phyloP scores from a whole-genome alignment of 2,113 vertebrate genomes.

The Lathamus discolor region DNA sequence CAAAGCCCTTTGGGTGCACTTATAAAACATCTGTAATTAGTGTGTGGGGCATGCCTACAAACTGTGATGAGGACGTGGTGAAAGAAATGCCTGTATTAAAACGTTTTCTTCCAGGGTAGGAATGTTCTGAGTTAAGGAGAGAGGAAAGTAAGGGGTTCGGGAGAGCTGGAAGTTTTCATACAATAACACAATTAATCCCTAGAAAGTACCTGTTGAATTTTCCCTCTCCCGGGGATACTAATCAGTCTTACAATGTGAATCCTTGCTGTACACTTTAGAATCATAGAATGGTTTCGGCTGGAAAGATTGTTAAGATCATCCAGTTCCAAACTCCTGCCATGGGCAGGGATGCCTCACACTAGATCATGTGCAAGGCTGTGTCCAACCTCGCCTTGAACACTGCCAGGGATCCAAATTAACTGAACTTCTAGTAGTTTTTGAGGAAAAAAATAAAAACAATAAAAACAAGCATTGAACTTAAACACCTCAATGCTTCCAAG shows the following conservation, averaged over 20 bases:
- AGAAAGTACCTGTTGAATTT: not conserved
- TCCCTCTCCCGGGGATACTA: not conserved
- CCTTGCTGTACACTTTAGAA: not conserved
- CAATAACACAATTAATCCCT: not conserved
- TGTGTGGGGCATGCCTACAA: accelerated
- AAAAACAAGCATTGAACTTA: not conserved
- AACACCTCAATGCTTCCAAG: not conserved
- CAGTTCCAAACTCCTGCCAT: not conserved
- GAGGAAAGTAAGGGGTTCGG: not conserved
- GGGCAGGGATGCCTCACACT: not conserved
- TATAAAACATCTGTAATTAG: not conserved
- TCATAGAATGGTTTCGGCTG: not conserved
- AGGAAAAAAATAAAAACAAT: not conserved
- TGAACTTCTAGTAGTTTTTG: not conserved
- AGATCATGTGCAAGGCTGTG: not conserved
- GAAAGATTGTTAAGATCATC: not conserved
- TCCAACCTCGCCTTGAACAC: not conserved
- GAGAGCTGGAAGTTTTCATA: not conserved
- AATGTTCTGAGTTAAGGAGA: not conserved
- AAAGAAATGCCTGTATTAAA: not conserved
- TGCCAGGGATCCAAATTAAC: not conserved
- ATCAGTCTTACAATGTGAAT: not conserved
- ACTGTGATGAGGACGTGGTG: not conserved
- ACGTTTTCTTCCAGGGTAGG: not conserved
- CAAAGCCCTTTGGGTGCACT: not conserved